A percentile compares a stretch with the other conserved stretches of the same genome.
phyloP scores from a whole-genome alignment of 2,888 invertebrate genomes.

The Ypsolopha scabrella region DNA sequence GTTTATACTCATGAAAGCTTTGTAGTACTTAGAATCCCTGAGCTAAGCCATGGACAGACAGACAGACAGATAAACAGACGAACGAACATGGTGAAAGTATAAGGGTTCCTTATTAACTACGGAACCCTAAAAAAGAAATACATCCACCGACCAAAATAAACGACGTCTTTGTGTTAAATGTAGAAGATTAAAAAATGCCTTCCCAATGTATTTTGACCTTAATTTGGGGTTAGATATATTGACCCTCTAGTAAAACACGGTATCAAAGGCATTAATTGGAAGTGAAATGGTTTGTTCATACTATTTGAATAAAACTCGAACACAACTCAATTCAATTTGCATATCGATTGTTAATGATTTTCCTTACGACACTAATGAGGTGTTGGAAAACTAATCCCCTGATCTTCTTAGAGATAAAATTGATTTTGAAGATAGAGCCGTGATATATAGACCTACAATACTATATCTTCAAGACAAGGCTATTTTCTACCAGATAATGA shows the following conservation, averaged over 20 bases:
- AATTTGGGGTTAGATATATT: slow-evolving; percentile 26
- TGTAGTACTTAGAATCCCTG: no score
- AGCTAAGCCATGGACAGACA: no score
- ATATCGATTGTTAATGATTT: slow-evolving; percentile 52
- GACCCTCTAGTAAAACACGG: slow-evolving; percentile 23
- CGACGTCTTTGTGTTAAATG: no score
- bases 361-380: slow-evolving; percentile 54
- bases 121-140: no score
- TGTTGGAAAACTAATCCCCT: slow-evolving; percentile 58
- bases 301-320: slow-evolving; percentile 42
- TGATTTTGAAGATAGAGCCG: slow-evolving; percentile 41
- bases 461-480: neutral
- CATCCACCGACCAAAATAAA: no score
- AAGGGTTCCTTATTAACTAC: no score
- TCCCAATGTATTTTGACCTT: neutral
- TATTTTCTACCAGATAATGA: slow-evolving; percentile 21
- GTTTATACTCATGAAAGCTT: no score
- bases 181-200: no score
- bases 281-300: slow-evolving; percentile 19
- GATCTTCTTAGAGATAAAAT: slow-evolving; percentile 45
- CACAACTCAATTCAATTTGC: slow-evolving; percentile 52
- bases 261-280: slow-evolving; percentile 48
- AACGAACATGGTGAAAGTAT: no score
- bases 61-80: no score
- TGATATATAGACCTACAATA: slow-evolving; percentile 18